phyloP scores from a whole-genome alignment of 92 coral and sea anemone species.

The Metridium senile region DNA sequence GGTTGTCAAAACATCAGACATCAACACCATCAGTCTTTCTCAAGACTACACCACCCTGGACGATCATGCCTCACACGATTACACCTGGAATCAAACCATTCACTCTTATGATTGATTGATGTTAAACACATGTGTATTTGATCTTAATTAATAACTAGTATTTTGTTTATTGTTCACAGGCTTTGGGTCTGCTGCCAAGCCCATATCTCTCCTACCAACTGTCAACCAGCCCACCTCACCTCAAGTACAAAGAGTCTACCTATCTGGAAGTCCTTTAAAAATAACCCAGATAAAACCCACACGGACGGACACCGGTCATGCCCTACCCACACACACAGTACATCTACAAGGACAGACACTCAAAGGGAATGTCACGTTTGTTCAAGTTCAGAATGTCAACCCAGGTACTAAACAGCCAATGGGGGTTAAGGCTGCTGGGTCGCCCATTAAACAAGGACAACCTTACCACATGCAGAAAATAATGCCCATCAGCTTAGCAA shows the following conservation, averaged over 20 bases:
- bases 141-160: too few species aligned
- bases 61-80: too few species aligned
- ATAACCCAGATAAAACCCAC: conserved; percentile 49
- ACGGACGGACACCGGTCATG: conserved; percentile 30
- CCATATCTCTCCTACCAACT: conserved; percentile 40
- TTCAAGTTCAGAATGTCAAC: conserved; percentile 76
- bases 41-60: too few species aligned
- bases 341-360: conserved; percentile 45
- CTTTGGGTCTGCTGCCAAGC: conserved; percentile 10
- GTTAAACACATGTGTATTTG: neutral
- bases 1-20: too few species aligned
- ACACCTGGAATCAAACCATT: too few species aligned
- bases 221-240: conserved; percentile 61
- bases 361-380: conserved; percentile 65
- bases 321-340: conserved; percentile 22
- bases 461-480: conserved; percentile 63
- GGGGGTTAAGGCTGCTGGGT: conserved; percentile 59
- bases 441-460: conserved; percentile 72
- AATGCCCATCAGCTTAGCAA: conserved; percentile 71
- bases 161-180: neutral
- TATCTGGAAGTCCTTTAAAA: conserved; percentile 86
- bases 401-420: conserved; percentile 66
- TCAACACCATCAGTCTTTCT: too few species aligned
- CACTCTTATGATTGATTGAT: too few species aligned
- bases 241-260: conserved; percentile 45